Evolutionary conservation across 1,140 invertebrate species (phyloP), one percentile per base, ranked within the genome.

Genomic region (Magallana ariakensis): DNA sequence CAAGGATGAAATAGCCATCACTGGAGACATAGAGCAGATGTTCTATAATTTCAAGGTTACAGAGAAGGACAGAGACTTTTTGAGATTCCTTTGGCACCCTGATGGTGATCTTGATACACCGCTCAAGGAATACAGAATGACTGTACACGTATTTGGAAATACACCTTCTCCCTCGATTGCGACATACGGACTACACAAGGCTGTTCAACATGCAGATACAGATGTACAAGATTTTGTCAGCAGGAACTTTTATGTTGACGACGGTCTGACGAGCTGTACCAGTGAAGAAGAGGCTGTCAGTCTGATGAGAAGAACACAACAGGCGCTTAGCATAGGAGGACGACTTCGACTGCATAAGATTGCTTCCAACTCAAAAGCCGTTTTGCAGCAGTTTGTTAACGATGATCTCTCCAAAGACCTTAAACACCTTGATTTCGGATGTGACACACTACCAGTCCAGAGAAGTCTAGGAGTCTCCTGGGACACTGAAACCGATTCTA

Each of bases 11-110:
- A 13, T 88, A 53, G 90, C 87, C 4, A 81, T 90, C 9, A 87
- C 60, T 19, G 82, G 9, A 26, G 90, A 91, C 62, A 85, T 90
- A 16, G 80, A 91, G 85, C 80, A 88, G n/a, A 46, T 46, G 33
- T 46, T 46, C 2, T 46, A 46, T 46, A 90, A 80, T 87, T 90
- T 62, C 53, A 75, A 16, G 85, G 90, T 46, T 33, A 62, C 2
- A 58, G 82, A 56, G 55, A 80, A n/a, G 55, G 88, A 60, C 66
- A 81, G 13, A 3, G 60, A 88, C 70, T 90, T 81, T 46, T 75
- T 90, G 62, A 70, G 89, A 54, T 90, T 90, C 53, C 53, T 89
- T 8, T 89, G 89, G 89, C 85, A 86, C 26, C 80, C 56, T 22
- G 54, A 86, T 57, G 85, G 85, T 83, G 56, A 89, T 22, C 75